A percentile compares a stretch with the other conserved stretches of the same genome.
These are phyloP conservation scores for Hirtodrosophila confusa DNA, from an alignment of 2,888 invertebrate species.

Conservation along the genomic window DNA sequence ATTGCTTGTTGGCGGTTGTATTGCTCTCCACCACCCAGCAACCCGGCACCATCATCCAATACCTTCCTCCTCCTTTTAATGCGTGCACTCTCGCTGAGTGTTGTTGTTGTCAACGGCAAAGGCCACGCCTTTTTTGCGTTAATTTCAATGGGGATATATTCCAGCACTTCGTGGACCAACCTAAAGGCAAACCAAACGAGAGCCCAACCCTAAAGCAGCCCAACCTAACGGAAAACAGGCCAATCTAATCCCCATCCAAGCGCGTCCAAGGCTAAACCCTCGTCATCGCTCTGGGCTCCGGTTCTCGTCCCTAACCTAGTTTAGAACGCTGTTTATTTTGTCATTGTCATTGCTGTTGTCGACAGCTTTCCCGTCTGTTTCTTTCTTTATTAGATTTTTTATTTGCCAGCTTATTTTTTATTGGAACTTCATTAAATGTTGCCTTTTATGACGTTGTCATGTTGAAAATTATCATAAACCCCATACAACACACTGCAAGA, in stretches of 20 bases:
- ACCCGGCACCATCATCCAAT: conserved; percentile 17
- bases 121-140: conserved; percentile 82
- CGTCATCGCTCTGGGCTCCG: background rate
- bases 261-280: conserved; percentile 18
- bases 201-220: conserved; percentile 26
- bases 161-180: conserved; percentile 30
- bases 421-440: conserved; percentile 69
- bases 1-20: conserved; percentile 61
- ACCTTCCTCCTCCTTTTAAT: conserved; percentile 32
- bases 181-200: conserved; percentile 18
- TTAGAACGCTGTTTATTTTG: conserved; percentile 32
- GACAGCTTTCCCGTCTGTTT: conserved; percentile 25
- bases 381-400: conserved; percentile 68
- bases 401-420: conserved; percentile 52
- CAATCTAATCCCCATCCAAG: conserved; percentile 42
- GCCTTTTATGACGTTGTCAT: conserved; percentile 55
- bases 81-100: conserved; percentile 36
- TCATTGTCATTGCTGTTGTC: conserved; percentile 24
- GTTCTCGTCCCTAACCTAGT: conserved; percentile 7
- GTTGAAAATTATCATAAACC: conserved; percentile 34
- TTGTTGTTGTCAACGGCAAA: conserved; percentile 65
- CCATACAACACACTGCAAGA: background rate
- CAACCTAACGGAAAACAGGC: conserved; percentile 31
- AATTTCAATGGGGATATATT: conserved; percentile 61
- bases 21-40: conserved; percentile 13